Evolutionary conservation across 2,888 invertebrate genomes (phyloP).

Genomic region (Watsonalla cultraria): DNA sequence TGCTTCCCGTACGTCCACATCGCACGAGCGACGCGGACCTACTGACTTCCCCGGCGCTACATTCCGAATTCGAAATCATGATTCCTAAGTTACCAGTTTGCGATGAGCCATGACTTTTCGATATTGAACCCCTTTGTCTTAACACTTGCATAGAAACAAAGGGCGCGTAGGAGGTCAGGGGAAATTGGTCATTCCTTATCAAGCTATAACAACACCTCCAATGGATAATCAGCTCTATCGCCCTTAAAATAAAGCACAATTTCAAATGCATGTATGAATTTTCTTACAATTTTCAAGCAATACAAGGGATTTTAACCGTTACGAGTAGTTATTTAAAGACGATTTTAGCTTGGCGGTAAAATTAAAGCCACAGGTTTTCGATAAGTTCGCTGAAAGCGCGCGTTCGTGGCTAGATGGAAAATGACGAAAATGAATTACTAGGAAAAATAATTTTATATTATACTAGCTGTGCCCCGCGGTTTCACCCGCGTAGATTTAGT

Average conservation of each 20-base stretch:
- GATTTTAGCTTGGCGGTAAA: slow-evolving; percentile 9
- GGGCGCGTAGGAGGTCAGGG: slow-evolving; percentile 32
- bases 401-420: slow-evolving; percentile 22
- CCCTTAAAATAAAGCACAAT: slow-evolving; percentile 9
- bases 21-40: slow-evolving; percentile 29
- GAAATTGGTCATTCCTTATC: slow-evolving; percentile 41
- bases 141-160: slow-evolving; percentile 20
- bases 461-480: too few species aligned
- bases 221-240: slow-evolving; percentile 9
- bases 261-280: slow-evolving; percentile 6
- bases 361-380: slow-evolving; percentile 70
- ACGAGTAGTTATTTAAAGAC: neutral
- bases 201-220: slow-evolving; percentile 17
- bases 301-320: slow-evolving; percentile 8
- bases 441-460: slow-evolving; percentile 1
- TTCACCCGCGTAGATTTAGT: too few species aligned
- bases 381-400: slow-evolving; percentile 66
- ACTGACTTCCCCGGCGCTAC: slow-evolving; percentile 26
- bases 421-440: slow-evolving; percentile 26
- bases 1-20: slow-evolving; percentile 24
- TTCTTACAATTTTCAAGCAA: neutral
- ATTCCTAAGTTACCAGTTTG: slow-evolving; percentile 33
- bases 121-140: slow-evolving; percentile 38
- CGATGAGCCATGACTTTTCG: slow-evolving; percentile 38
- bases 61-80: slow-evolving; percentile 31